Conservation (phyloP, 2,797 vertebrate species). For the Vultur gryphus region DNA sequence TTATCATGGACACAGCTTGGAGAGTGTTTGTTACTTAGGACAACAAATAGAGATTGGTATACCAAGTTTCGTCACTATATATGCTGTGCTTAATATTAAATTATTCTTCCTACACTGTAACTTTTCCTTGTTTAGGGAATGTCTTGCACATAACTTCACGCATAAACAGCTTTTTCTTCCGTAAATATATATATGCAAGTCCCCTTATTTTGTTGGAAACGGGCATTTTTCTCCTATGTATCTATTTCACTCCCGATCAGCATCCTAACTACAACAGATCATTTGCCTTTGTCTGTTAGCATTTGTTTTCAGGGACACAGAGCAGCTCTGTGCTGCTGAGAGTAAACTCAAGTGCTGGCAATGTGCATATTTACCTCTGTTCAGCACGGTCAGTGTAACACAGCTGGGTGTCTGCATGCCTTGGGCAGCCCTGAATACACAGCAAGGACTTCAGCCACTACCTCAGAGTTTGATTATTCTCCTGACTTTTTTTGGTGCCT, state of each 20-base stretch:
- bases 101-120: not conserved
- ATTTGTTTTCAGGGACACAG: not conserved
- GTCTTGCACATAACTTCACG: not conserved
- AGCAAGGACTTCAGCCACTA: not conserved
- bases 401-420: not conserved
- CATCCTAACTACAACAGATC: not conserved
- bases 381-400: accelerated
- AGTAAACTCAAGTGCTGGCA: not conserved
- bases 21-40: not conserved
- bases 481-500: not conserved
- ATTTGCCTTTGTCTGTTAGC: not conserved
- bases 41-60: not conserved
- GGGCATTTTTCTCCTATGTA: not conserved
- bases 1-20: not conserved
- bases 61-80: not conserved
- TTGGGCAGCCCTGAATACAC: not conserved
- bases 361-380: accelerated
- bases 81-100: not conserved
- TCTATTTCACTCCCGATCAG: not conserved
- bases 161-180: not conserved
- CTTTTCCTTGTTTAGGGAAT: not conserved
- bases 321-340: not conserved
- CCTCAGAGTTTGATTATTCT: not conserved
- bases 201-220: not conserved
- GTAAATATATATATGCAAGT: not conserved